Percentiles rank a stretch among this genome's conserved stretches.
Evolutionary conservation across 1,140 invertebrate species (phyloP).

Genomic region (Panagrolaimus sp.): DNA sequence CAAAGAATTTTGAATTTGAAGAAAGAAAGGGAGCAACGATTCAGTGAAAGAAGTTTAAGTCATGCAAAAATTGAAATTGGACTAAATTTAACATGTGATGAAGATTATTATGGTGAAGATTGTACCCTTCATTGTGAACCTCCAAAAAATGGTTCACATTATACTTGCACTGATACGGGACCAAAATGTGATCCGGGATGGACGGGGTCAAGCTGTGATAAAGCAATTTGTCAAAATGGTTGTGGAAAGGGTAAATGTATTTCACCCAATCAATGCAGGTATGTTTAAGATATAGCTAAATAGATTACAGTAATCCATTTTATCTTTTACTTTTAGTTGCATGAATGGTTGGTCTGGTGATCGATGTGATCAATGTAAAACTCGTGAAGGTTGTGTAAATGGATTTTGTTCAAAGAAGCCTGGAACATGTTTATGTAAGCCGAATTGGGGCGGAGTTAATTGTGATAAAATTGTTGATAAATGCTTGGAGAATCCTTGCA

Average conservation of each 20-base stretch:
- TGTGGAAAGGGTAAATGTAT: neutral
- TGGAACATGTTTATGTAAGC: conserved; percentile 26
- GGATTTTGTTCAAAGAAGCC: conserved; percentile 24
- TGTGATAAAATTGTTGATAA: conserved; percentile 27
- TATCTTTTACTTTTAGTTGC: neutral
- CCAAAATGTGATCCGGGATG: conserved; percentile 1
- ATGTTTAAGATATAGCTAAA: neutral
- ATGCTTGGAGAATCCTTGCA: conserved; percentile 25
- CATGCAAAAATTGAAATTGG: neutral
- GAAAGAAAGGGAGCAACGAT: neutral
- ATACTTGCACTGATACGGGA: neutral
- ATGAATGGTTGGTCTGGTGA: neutral
- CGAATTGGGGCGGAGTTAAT: conserved; percentile 25
- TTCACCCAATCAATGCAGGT: neutral
- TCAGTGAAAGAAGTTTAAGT: neutral
- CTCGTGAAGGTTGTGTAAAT: conserved; percentile 10
- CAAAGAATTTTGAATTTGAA: neutral
- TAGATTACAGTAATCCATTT: no score
- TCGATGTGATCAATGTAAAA: neutral
- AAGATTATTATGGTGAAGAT: neutral
- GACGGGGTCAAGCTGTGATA: neutral
- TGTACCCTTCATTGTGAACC: neutral
- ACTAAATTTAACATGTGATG: neutral
- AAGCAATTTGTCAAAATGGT: neutral
- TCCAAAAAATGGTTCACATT: neutral